A percentile compares a stretch with the other conserved stretches of the same genome.
These are phyloP conservation scores for Amblyjoppa fuscipennis DNA, from an alignment of 2,888 invertebrate species.

Conservation along the genomic window DNA sequence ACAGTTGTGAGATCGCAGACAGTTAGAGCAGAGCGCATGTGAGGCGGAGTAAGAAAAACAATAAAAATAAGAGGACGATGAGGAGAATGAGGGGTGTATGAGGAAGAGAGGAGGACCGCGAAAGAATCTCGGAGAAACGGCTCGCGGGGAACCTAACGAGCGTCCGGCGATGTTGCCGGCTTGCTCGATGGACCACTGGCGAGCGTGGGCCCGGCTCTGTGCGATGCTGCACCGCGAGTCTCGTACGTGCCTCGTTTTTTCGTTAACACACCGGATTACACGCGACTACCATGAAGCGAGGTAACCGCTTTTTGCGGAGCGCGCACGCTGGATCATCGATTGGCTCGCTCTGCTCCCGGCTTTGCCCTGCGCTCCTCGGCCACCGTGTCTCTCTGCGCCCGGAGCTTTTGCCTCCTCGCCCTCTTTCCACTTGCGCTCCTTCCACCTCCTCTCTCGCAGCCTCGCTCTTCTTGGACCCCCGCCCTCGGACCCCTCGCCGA, in stretches of 20 bases:
- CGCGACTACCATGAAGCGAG: slow-evolving; percentile 78
- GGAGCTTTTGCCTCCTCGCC: slow-evolving; percentile 53
- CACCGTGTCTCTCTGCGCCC: slow-evolving; percentile 68
- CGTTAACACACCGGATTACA: slow-evolving; percentile 80
- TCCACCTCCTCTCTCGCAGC: slow-evolving; percentile 55
- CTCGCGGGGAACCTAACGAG: slow-evolving; percentile 42
- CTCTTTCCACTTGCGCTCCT: slow-evolving; percentile 30
- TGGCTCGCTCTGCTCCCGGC: slow-evolving; percentile 54
- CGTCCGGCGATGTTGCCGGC: slow-evolving; percentile 63
- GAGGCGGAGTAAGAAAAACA: neutral
- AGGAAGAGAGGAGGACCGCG: slow-evolving; percentile 45
- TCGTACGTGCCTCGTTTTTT: slow-evolving; percentile 67
- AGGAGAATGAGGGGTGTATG: slow-evolving; percentile 24
- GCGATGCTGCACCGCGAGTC: slow-evolving; percentile 41
- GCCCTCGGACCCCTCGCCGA: neutral
- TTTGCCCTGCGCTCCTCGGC: slow-evolving; percentile 33
- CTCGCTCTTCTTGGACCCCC: slow-evolving; percentile 39
- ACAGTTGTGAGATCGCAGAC: slow-evolving; percentile 25
- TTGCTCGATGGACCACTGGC: slow-evolving; percentile 63
- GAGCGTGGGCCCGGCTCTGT: slow-evolving; percentile 22
- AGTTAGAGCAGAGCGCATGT: slow-evolving; percentile 7
- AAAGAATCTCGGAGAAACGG: slow-evolving; percentile 52
- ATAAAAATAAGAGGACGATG: neutral
- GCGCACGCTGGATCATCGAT: slow-evolving; percentile 68
- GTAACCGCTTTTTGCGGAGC: slow-evolving; percentile 78